A percentile compares a stretch with the other conserved stretches of the same genome.
These are phyloP conservation scores for Bos taurus DNA, from an alignment of 2,113 vertebrate species.

Conservation along the genomic window DNA sequence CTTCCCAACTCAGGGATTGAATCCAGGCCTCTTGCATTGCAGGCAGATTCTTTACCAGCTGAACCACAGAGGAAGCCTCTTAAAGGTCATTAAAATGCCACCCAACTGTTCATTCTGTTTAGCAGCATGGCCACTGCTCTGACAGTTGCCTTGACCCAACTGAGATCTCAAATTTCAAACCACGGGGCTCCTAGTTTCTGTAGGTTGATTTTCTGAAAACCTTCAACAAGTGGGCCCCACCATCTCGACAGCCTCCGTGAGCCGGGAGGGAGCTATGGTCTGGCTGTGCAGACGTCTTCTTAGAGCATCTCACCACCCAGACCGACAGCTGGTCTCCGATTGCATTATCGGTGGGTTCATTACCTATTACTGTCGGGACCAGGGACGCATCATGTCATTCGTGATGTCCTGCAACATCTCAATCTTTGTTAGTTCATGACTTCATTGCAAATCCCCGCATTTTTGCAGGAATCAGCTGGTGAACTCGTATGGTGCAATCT, in stretches of 20 bases:
- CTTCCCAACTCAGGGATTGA: not conserved
- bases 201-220: not conserved
- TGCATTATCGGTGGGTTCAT: not conserved
- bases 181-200: accelerated
- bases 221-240: accelerated
- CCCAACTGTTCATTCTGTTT: not conserved
- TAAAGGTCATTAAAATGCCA: accelerated
- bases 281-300: not conserved
- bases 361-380: not conserved
- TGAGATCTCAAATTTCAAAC: not conserved
- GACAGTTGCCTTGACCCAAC: not conserved
- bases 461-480: not conserved
- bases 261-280: accelerated
- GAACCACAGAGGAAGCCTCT: not conserved
- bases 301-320: not conserved
- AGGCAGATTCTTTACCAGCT: not conserved
- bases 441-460: not conserved
- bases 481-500: not conserved
- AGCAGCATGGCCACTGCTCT: accelerated
- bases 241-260: accelerated
- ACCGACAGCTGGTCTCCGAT: not conserved
- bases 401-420: not conserved
- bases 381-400: not conserved
- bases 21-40: not conserved
- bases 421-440: not conserved